A percentile compares a stretch with the other conserved stretches of the same genome.
Evolutionary conservation across 2,113 vertebrate species (phyloP).

Genomic region (Elgaria multicarinata): DNA sequence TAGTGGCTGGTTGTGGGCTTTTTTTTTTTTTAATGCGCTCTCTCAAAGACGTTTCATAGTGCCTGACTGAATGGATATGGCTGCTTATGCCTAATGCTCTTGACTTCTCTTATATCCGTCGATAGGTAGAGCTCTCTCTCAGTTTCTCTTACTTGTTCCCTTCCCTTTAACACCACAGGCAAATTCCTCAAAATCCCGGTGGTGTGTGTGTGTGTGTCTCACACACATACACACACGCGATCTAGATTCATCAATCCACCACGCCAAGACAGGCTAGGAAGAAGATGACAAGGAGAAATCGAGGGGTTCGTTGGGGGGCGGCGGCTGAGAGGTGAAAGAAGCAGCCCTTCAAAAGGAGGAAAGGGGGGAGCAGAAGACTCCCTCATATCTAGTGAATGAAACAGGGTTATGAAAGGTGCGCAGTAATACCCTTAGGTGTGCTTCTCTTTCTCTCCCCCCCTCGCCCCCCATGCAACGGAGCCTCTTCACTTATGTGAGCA

Average conservation of each 20-base stretch:
- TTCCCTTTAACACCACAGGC: conserved; percentile 86
- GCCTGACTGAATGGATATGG: conserved; percentile 71
- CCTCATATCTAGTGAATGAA: conserved; percentile 67
- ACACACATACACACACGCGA: conserved; percentile 69
- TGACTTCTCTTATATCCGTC: conserved; percentile 79
- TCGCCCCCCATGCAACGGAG: conserved; percentile 40
- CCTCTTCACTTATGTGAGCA: conserved; percentile 61
- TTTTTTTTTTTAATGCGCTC: conserved; percentile 52
- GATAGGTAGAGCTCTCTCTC: conserved; percentile 81
- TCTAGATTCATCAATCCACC: conserved; percentile 79
- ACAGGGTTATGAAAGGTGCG: conserved; percentile 74
- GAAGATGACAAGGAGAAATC: conserved; percentile 59
- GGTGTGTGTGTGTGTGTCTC: conserved; percentile 67
- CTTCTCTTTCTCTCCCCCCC: conserved; percentile 13
- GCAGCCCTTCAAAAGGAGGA: conserved; percentile 23
- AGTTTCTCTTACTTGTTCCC: conserved; percentile 76
- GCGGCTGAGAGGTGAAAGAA: conserved; percentile 39
- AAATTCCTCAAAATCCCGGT: conserved; percentile 83
- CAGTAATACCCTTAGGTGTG: conserved; percentile 71
- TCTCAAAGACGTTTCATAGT: conserved; percentile 73
- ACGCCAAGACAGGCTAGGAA: conserved; percentile 69
- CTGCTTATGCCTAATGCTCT: conserved; percentile 67
- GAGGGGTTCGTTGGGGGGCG: conserved; percentile 48
- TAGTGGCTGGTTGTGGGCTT: conserved; percentile 56
- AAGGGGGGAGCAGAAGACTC: conserved; percentile 21